Evolutionary conservation across 2,888 invertebrate species (phyloP).

Genomic region (Cylindroiulus punctatus): DNA sequence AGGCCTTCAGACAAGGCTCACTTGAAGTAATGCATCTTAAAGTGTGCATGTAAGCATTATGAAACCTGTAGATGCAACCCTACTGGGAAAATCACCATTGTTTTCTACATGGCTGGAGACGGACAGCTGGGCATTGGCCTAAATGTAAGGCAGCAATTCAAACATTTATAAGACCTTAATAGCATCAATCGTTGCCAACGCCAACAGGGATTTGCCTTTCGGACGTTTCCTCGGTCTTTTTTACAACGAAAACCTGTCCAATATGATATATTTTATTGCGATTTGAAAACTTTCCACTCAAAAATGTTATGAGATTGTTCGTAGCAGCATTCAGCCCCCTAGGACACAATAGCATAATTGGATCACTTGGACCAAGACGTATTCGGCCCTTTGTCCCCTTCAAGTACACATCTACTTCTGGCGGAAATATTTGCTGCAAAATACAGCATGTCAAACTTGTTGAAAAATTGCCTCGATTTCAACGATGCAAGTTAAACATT

Average conservation of each 20-base stretch:
- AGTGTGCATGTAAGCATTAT: no score
- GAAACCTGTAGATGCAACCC: neutral
- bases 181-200: slow-evolving; percentile 21
- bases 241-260: neutral
- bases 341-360: slow-evolving; percentile 19
- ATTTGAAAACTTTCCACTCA: slow-evolving; percentile 42
- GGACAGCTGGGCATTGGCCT: neutral
- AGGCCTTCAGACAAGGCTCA: no score
- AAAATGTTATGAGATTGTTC: neutral
- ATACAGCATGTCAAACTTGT: neutral
- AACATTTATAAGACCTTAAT: slow-evolving; percentile 23
- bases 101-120: neutral
- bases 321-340: neutral
- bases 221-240: neutral
- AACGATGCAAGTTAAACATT: neutral
- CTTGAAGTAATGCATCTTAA: no score
- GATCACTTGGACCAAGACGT: slow-evolving; percentile 1
- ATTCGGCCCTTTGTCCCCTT: neutral
- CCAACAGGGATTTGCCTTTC: slow-evolving; percentile 33
- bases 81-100: neutral
- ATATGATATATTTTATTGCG: slow-evolving; percentile 38
- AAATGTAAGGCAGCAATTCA: neutral
- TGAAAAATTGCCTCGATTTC: slow-evolving; percentile 28
- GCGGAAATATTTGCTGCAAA: neutral
- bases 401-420: neutral